Conservation (phyloP, 1,140 invertebrate genomes). For the Vanessa atalanta region DNA sequence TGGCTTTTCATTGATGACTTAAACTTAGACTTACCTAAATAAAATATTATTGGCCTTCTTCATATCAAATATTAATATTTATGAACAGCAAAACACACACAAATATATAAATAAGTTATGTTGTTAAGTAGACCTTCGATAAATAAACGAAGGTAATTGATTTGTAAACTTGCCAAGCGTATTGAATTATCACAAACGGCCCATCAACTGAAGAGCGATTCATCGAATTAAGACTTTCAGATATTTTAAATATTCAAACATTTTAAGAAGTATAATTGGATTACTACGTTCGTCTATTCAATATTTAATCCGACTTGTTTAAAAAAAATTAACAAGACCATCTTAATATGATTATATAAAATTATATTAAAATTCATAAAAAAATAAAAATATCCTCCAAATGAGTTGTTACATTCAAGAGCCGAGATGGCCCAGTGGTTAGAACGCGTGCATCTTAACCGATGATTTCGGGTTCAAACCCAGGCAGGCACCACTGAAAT, state of each 20-base stretch:
- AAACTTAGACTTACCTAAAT: too few relatives aligned
- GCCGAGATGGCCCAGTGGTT: too few relatives aligned
- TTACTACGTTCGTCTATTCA: background rate
- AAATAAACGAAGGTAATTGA: constrained; percentile 1
- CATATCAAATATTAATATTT: too few relatives aligned
- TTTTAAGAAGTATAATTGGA: background rate
- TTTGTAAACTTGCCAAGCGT: constrained; percentile 7
- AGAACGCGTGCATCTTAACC: too few relatives aligned
- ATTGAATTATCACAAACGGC: constrained; percentile 7
- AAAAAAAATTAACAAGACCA: background rate
- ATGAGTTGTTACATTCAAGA: too few relatives aligned
- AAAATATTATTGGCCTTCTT: too few relatives aligned
- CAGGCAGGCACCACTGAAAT: too few relatives aligned
- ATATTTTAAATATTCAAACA: constrained; percentile 8
- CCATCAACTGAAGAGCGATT: background rate
- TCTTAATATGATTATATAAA: background rate
- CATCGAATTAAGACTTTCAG: background rate
- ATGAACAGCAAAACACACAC: too few relatives aligned
- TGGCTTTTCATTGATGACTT: too few relatives aligned
- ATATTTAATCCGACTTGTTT: background rate
- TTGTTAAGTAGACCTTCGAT: background rate
- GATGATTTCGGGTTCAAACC: too few relatives aligned
- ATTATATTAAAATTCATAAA: background rate
- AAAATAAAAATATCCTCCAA: too few relatives aligned
- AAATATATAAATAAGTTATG: background rate